phyloP scores from a whole-genome alignment of 2,113 vertebrate genomes.

The Rutilus rutilus region DNA sequence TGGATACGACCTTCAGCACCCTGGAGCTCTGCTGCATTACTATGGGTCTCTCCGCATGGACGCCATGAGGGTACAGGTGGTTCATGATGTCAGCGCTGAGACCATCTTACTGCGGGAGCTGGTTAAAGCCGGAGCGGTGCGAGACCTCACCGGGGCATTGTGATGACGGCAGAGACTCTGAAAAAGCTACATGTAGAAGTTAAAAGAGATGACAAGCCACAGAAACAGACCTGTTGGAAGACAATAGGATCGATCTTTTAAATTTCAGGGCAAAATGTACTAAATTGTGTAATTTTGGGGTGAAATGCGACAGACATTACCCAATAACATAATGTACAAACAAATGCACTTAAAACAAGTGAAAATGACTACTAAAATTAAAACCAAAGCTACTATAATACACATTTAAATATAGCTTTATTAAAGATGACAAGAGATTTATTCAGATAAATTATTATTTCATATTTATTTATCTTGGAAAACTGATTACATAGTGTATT shows the following conservation, averaged over 20 bases:
- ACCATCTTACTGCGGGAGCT: constrained; percentile 75
- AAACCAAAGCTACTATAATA: background rate
- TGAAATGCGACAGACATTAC: background rate
- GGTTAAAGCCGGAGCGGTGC: constrained; percentile 70
- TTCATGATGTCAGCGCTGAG: constrained; percentile 78
- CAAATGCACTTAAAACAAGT: background rate
- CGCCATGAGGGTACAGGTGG: constrained; percentile 72
- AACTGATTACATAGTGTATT: background rate
- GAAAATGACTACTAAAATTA: background rate
- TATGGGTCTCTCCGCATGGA: constrained; percentile 75
- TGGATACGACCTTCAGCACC: constrained; percentile 77
- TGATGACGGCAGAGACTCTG: constrained; percentile 45
- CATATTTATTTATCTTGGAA: constrained; percentile 1
- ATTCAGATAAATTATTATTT: background rate
- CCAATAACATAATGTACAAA: background rate
- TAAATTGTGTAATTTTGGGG: background rate
- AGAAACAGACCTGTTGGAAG: background rate
- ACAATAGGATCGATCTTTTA: background rate
- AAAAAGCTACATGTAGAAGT: background rate
- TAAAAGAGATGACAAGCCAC: background rate
- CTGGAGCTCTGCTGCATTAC: constrained; percentile 75
- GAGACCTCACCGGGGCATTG: constrained; percentile 77
- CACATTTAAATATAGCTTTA: background rate
- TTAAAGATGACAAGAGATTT: background rate
- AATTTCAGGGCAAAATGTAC: background rate